Conservation (phyloP, 2,888 invertebrate genomes). For the Tanaodytes sp. region DNA sequence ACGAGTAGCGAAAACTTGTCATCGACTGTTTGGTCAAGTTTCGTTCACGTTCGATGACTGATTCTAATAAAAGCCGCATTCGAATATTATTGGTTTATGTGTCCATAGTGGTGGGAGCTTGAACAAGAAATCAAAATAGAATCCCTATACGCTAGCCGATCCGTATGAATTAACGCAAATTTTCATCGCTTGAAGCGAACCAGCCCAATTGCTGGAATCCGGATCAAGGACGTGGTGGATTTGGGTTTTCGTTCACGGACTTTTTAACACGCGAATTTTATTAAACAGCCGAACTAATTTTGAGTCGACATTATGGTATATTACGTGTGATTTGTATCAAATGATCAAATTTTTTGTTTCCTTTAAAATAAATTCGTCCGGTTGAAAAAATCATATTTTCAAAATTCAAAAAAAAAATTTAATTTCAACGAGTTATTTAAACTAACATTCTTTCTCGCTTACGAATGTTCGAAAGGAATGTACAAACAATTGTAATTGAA, state of each 20-base stretch:
- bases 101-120: constrained; percentile 68
- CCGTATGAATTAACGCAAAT: constrained; percentile 37
- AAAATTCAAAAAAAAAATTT: too few relatives aligned
- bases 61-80: constrained; percentile 66
- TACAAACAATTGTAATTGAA: too few relatives aligned
- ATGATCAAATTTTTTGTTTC: too few relatives aligned
- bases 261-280: constrained; percentile 22
- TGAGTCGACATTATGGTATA: too few relatives aligned
- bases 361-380: too few relatives aligned
- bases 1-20: constrained; percentile 41
- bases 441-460: too few relatives aligned
- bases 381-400: too few relatives aligned
- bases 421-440: too few relatives aligned
- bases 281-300: too few relatives aligned
- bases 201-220: constrained; percentile 40
- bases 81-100: constrained; percentile 53
- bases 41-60: constrained; percentile 67
- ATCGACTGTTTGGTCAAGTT: constrained; percentile 56
- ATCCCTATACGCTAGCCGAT: constrained; percentile 52
- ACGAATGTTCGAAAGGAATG: too few relatives aligned
- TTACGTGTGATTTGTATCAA: too few relatives aligned
- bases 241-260: constrained; percentile 37
- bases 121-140: constrained; percentile 69
- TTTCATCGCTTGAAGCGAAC: constrained; percentile 34
- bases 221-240: constrained; percentile 45